Base-by-base conservation (phyloP, 2,113 vertebrate species). In the Megalops atlanticus region DNA sequence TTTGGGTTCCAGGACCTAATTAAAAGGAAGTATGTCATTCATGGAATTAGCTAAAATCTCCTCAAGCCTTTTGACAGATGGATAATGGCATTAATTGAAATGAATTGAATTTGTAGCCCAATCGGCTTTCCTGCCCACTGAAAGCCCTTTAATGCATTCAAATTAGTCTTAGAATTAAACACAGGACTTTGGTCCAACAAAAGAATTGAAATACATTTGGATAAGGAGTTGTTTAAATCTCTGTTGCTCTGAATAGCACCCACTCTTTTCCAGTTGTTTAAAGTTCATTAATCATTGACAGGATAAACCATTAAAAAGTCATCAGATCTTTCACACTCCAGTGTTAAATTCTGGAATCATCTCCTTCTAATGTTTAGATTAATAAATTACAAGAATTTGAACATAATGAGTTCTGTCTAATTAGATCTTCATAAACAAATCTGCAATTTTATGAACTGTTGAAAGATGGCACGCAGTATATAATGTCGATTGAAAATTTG, bases 281-380 rank as follows among this genome's bases (percentile, higher is more conserved):
- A 83, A 77, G 79, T 71, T 35, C 54, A 39, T 78, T 80, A 76
- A 81, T 84, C 77, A 40, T 68, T 79, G 71, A 64, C 69, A 79
- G 54, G 27, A 2, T 43, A 72, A 86, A 74, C 43, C 81, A 87
- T 87, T 83, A 89, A 86, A 89, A 87, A 83, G 64, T 76, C 83
- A 89, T 88, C 78, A 86, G 82, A 78, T 82, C 47, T 18, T 74
- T 84, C 45, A 27, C 52, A 74, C 80, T 79, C 69, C 54, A 79
- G 78, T 87, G 83, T 74, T 82, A 77, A 87, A 83, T 77, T 80
- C 82, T 71, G 64, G 80, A 78, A 81, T 87, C 83, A 87, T 86
- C 38, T 43, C 83, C 85, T 77, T 68, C 80, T 86, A 89, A 89
- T 86, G 83, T 78, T 83, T 80, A 83, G 82, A 74, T 68, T 86